phyloP scores from a whole-genome alignment of 1,140 invertebrate genomes.

The Drosophila malerkotliana region DNA sequence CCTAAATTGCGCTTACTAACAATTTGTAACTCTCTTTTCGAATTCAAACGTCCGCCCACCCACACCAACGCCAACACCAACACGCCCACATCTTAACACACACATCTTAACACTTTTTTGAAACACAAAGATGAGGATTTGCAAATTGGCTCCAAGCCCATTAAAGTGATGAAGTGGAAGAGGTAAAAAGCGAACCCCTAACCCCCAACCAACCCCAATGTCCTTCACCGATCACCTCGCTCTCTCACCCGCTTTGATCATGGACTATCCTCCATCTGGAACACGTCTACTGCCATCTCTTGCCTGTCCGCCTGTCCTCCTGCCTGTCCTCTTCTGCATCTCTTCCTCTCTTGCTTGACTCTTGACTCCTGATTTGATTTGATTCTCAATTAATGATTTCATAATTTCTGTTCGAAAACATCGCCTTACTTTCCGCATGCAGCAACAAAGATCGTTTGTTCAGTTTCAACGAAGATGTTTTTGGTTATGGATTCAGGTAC shows the following conservation, averaged over 20 bases:
- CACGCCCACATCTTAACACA: conserved; percentile 1
- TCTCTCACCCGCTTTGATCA: conserved; percentile 45
- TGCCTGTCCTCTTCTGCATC: conserved; percentile 5
- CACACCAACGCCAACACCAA: neutral
- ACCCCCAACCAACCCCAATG: no score
- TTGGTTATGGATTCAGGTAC: conserved; percentile 89
- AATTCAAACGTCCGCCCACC: conserved; percentile 21
- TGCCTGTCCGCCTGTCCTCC: neutral
- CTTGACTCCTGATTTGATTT: neutral
- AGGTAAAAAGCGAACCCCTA: conserved; percentile 61
- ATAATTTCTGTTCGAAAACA: neutral
- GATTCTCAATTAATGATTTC: conserved; percentile 6
- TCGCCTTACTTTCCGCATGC: conserved; percentile 84
- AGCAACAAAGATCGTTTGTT: conserved; percentile 90
- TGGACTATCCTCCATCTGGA: conserved; percentile 29
- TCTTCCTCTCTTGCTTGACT: conserved; percentile 19
- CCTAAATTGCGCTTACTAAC: conserved; percentile 57
- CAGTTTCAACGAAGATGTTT: conserved; percentile 88
- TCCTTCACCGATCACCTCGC: conserved; percentile 6
- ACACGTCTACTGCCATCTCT: conserved; percentile 10
- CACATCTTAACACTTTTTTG: conserved; percentile 13
- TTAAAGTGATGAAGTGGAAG: conserved; percentile 82
- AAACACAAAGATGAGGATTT: conserved; percentile 75
- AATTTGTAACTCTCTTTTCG: conserved; percentile 58
- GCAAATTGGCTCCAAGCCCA: conserved; percentile 78